Base-by-base conservation (phyloP, 1,140 invertebrate species). In the Lucilia cuprina region DNA sequence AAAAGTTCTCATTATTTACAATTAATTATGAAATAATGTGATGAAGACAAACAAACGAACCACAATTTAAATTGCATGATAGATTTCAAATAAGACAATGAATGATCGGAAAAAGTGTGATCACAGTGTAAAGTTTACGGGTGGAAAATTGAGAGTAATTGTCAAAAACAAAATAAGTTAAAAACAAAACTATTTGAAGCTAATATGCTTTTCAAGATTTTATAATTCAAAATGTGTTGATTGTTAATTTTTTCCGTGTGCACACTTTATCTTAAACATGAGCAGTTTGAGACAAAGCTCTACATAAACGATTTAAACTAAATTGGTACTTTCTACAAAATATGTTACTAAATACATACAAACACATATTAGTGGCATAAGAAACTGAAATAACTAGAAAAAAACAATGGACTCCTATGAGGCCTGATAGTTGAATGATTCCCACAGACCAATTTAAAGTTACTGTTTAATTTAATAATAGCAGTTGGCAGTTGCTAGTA, bases 361-460 rank as follows among this genome's bases (percentile, higher is more conserved):
- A 14, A 5, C 65, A 70, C n/a, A 25, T 8, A n/a, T n/a, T n/a
- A n/a, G n/a, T n/a, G n/a, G n/a, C n/a, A n/a, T n/a, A n/a, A n/a
- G n/a, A 25, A 7, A 70, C 55, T 17, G 19, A 10, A 55, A 21
- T 1, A 12, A 10, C 0, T 21, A 21, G 25, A 30, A 70, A 21
- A 70, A 70, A 70, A 70, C 65, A 70, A 70, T 70, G 12, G 65
- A 21, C 21, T 70, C n/a, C 21, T 70, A 17, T n/a, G n/a, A 70
- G 65, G 21, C 17, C 19, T 70, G n/a, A 19, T 10, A 25, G 10
- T 9, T 70, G 21, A 70, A 55, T 55, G 50, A 55, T 70, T 70
- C 65, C 65, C 65, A 70, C 65, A 70, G 65, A 70, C 65, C 65
- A 70, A 70, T 70, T 70, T 70, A 70, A 70, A 70, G n/a, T 70